These are phyloP conservation scores for Agriopis leucophaearia DNA, from an alignment of 2,888 invertebrate species.

Conservation along the genomic window DNA sequence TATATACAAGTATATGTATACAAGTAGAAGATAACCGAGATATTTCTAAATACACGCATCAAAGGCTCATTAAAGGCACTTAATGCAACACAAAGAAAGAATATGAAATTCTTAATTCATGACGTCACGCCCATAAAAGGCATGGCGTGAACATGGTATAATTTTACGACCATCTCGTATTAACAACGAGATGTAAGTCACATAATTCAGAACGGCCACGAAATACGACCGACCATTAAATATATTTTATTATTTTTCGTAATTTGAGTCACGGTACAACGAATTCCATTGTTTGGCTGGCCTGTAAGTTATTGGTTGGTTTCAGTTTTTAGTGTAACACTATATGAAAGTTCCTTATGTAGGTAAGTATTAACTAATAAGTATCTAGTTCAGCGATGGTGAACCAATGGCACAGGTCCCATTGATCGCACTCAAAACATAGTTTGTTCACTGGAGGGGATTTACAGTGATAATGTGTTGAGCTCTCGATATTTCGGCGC, in stretches of 20 bases:
- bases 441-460: too few relatives aligned
- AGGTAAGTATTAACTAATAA: too few relatives aligned
- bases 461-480: too few relatives aligned
- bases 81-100: conserved; percentile 19
- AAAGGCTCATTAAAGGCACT: conserved; percentile 13
- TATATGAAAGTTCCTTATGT: too few relatives aligned
- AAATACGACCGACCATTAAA: conserved; percentile 61
- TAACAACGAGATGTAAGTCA: conserved; percentile 58
- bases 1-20: too few relatives aligned
- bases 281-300: conserved; percentile 32
- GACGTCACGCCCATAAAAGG: conserved; percentile 45
- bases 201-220: conserved; percentile 53
- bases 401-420: too few relatives aligned
- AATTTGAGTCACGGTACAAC: conserved; percentile 37
- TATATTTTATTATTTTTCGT: conserved; percentile 66
- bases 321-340: neutral
- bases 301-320: conserved; percentile 8
- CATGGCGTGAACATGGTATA: conserved; percentile 45
- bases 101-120: conserved; percentile 36
- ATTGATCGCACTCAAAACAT: too few relatives aligned
- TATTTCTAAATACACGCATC: neutral
- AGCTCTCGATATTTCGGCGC: too few relatives aligned
- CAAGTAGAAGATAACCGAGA: too few relatives aligned
- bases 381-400: too few relatives aligned
- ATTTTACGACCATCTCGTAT: conserved; percentile 56